These are phyloP conservation scores for Drosophila albomicans DNA, from an alignment of 1,140 invertebrate species.

Conservation along the genomic window DNA sequence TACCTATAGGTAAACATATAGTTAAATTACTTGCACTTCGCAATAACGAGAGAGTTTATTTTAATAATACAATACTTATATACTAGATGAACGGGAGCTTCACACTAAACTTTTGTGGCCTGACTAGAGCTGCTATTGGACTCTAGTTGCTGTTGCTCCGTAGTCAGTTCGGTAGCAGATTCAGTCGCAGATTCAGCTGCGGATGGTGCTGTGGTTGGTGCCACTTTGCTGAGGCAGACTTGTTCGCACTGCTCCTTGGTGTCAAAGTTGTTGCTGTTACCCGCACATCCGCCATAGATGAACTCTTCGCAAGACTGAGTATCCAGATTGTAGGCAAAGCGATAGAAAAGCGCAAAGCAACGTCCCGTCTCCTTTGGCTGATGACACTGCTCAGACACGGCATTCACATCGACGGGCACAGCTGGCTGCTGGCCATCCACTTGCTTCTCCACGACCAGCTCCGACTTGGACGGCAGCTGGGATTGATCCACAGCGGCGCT, in stretches of 20 bases:
- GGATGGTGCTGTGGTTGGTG: neutral
- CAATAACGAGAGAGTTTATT: slow-evolving; percentile 1
- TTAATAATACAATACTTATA: slow-evolving; percentile 36
- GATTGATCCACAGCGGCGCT: slow-evolving; percentile 52
- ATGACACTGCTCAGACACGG: slow-evolving; percentile 87
- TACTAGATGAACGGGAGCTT: slow-evolving; percentile 19
- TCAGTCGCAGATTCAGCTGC: neutral
- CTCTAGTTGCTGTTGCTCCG: slow-evolving; percentile 21
- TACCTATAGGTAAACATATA: neutral
- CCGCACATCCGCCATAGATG: slow-evolving; percentile 94
- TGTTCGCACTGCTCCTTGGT: slow-evolving; percentile 91
- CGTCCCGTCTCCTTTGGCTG: slow-evolving; percentile 91
- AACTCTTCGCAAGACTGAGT: slow-evolving; percentile 90
- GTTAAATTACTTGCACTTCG: neutral
- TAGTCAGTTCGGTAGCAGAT: slow-evolving; percentile 10
- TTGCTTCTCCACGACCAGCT: slow-evolving; percentile 64
- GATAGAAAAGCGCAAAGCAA: slow-evolving; percentile 91
- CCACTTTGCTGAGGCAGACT: slow-evolving; percentile 86
- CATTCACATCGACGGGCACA: slow-evolving; percentile 14
- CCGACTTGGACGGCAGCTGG: slow-evolving; percentile 14
- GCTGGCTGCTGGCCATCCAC: neutral
- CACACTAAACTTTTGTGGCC: slow-evolving; percentile 6
- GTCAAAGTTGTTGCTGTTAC: slow-evolving; percentile 95
- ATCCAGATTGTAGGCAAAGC: slow-evolving; percentile 93
- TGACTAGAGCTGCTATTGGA: slow-evolving; percentile 1